phyloP scores from a whole-genome alignment of 2,113 vertebrate species.

The Rattus norvegicus region DNA sequence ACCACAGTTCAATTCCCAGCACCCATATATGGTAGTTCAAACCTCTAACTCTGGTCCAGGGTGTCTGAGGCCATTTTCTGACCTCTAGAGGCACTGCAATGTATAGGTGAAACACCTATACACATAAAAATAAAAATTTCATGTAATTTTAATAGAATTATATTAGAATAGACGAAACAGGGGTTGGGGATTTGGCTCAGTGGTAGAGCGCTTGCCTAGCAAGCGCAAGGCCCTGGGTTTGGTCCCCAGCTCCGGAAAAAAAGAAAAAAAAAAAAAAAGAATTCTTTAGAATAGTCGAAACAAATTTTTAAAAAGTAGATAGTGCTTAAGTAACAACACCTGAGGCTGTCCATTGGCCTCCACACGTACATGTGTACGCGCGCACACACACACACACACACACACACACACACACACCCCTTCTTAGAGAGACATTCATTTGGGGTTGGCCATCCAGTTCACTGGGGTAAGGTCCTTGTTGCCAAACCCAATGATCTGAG shows the following conservation, averaged over 20 bases:
- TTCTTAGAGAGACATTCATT: neutral
- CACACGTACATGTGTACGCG: neutral
- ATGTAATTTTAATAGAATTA: neutral
- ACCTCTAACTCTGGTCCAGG: neutral
- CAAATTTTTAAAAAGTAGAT: neutral
- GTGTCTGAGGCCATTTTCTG: neutral
- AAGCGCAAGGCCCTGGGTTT: too few relatives aligned
- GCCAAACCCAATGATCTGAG: neutral
- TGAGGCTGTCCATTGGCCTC: neutral
- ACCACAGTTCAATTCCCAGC: neutral
- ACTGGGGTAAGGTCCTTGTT: neutral
- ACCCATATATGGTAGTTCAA: neutral
- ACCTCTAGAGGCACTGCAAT: neutral
- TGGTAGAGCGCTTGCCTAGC: too few relatives aligned
- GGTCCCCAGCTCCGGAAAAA: too few relatives aligned
- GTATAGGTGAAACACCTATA: neutral
- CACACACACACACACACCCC: neutral
- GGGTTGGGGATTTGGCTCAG: too few relatives aligned
- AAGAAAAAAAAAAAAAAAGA: too few relatives aligned
- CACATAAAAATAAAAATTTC: neutral
- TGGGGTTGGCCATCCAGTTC: neutral
- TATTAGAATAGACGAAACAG: too few relatives aligned
- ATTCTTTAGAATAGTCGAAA: neutral
- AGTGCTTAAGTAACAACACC: neutral
- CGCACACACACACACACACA: neutral